These are phyloP conservation scores for Neodiprion lecontei DNA, from an alignment of 1,140 invertebrate genomes.

Conservation along the genomic window DNA sequence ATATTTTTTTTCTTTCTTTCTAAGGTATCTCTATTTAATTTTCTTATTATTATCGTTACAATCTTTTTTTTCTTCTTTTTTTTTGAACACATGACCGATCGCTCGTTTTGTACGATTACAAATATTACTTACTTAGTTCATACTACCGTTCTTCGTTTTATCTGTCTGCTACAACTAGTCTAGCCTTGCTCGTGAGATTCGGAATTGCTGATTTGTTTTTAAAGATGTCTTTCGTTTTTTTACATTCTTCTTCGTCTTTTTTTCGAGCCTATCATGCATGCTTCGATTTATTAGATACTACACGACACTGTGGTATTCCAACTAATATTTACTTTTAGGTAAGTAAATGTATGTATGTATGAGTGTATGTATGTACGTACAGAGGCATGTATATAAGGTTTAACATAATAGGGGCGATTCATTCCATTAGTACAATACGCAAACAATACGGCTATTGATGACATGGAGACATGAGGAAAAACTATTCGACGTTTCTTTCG, in stretches of 20 bases:
- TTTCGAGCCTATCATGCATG: conserved; percentile 51
- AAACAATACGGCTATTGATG: too few species aligned
- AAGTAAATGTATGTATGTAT: background rate
- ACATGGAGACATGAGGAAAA: too few species aligned
- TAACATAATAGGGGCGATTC: too few species aligned
- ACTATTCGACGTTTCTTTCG: too few species aligned
- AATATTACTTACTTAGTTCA: conserved; percentile 11
- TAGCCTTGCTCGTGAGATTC: conserved; percentile 60
- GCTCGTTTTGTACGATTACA: conserved; percentile 58
- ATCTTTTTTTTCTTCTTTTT: conserved; percentile 34
- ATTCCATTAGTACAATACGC: too few species aligned
- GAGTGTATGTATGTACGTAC: background rate
- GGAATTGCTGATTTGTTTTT: conserved; percentile 35
- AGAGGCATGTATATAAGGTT: too few species aligned
- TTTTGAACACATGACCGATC: conserved; percentile 61
- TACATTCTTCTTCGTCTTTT: background rate
- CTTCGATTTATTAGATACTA: conserved; percentile 40
- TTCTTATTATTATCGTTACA: conserved; percentile 27
- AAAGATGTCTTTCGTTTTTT: background rate
- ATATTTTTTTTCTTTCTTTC: conserved; percentile 31
- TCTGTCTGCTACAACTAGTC: conserved; percentile 48
- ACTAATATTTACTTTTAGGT: background rate
- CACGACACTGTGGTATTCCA: conserved; percentile 32
- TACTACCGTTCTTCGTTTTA: conserved; percentile 4
- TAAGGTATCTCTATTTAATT: background rate